Conservation (phyloP, 1,140 invertebrate species). For the Leucophenga varia region DNA sequence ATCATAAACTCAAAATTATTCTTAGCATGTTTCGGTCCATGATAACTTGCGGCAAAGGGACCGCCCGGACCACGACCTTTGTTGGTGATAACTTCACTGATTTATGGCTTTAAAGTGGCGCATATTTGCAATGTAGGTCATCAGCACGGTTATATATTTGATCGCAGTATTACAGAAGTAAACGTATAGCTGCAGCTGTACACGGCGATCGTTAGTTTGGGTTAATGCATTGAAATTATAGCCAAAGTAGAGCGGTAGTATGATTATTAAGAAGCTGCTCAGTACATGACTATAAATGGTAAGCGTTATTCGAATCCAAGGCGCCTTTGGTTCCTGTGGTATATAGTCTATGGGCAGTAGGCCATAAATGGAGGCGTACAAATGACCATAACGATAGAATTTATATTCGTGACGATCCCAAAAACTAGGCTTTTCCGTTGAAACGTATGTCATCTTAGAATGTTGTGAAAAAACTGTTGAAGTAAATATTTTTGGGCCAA, state of each 20-base stretch:
- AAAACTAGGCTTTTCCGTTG: slow-evolving; percentile 19
- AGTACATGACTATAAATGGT: slow-evolving; percentile 33
- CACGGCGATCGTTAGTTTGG: slow-evolving; percentile 24
- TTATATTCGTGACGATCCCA: slow-evolving; percentile 45
- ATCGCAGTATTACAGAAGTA: slow-evolving; percentile 40
- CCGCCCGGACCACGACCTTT: slow-evolving; percentile 22
- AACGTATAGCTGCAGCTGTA: slow-evolving; percentile 38
- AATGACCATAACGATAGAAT: slow-evolving; percentile 40
- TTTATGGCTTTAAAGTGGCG: slow-evolving; percentile 39
- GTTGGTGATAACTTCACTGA: slow-evolving; percentile 28
- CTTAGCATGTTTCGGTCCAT: slow-evolving; percentile 10
- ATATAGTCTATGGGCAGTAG: slow-evolving; percentile 45
- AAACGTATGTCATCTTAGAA: not conserved
- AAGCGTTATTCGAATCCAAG: slow-evolving; percentile 15
- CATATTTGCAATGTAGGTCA: slow-evolving; percentile 42
- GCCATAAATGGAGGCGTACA: slow-evolving; percentile 42
- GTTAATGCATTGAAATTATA: slow-evolving; percentile 26
- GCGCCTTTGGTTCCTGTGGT: slow-evolving; percentile 25
- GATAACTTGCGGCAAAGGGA: slow-evolving; percentile 16
- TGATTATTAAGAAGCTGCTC: slow-evolving; percentile 33
- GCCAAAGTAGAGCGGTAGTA: slow-evolving; percentile 35
- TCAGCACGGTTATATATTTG: slow-evolving; percentile 39
- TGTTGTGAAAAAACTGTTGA: too few species aligned
- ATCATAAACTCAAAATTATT: slow-evolving; percentile 32
- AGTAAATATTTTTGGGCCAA: too few species aligned